Conservation (phyloP, 2,888 invertebrate genomes). For the Mythimna pallens region DNA sequence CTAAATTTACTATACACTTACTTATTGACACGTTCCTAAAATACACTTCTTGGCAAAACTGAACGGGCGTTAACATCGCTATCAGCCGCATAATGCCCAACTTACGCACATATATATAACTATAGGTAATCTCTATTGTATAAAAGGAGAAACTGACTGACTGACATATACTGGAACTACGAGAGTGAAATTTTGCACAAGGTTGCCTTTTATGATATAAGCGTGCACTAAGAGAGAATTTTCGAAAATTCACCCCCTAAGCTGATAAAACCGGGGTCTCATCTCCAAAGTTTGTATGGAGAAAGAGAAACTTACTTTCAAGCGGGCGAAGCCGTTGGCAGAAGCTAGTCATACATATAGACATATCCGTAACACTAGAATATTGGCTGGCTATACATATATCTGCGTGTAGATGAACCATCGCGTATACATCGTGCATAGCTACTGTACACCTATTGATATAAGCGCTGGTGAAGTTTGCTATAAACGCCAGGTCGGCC, state of each 20-base stretch:
- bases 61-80: slow-evolving; percentile 90
- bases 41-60: slow-evolving; percentile 90
- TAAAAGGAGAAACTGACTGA: too few species aligned
- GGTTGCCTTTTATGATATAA: too few species aligned
- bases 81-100: slow-evolving; percentile 88
- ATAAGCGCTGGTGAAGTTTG: slow-evolving; percentile 65
- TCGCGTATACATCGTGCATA: slow-evolving; percentile 23
- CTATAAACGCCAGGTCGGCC: slow-evolving; percentile 66
- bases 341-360: slow-evolving; percentile 45
- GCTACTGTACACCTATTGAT: slow-evolving; percentile 55
- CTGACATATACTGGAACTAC: too few species aligned
- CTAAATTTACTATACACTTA: slow-evolving; percentile 90
- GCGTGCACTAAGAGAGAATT: too few species aligned
- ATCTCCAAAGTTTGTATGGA: too few species aligned
- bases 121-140: slow-evolving; percentile 52
- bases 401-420: slow-evolving; percentile 43
- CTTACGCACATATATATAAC: slow-evolving; percentile 72
- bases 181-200: too few species aligned
- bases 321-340: too few species aligned
- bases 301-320: too few species aligned
- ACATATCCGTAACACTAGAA: slow-evolving; percentile 70
- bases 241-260: too few species aligned
- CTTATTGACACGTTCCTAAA: slow-evolving; percentile 91
- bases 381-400: slow-evolving; percentile 46
- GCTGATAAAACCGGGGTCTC: too few species aligned